Evolutionary conservation across 2,888 invertebrate genomes (phyloP), one percentile per base, ranked within the genome.

Genomic region (Scaptomyza reducta): DNA sequence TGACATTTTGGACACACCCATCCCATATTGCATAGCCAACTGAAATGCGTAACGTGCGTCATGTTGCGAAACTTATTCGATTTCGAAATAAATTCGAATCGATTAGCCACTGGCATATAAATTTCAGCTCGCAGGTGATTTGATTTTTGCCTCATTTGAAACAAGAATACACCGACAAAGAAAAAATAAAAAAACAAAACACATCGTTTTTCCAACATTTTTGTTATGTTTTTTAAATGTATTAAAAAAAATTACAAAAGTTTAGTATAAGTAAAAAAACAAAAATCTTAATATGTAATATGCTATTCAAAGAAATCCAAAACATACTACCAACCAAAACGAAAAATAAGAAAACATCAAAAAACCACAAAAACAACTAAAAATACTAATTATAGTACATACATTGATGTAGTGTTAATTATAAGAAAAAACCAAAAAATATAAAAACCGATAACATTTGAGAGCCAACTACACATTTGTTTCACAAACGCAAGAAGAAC

Each of bases 221-320:
- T 64, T 45, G 62, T 84, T 88, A 55, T 66, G 59, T 87, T 77
- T 79, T 77, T 79, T 72, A 68, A 74, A 78, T 85, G 67, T 77
- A 87, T 87, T 85, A 60, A 70, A 40, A 42, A 60, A 60, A 42
- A 59, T 60, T 54, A 49, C 59, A 56, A 68, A 68, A 70, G 69
- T 11, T 25, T 60, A 82, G 65, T 63, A 0, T 78, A 78, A 79
- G 81, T 58, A 59, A 73, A 38, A 70, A 50, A 63, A 55, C 35
- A 63, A 49, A 54, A 65, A 72, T 63, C 58, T 18, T 13, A 59
- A 67, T 74, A 76, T 73, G 74, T 74, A 76, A 85, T 83, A 89
- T 87, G 83, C 87, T 89, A 85, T 89, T 89, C 88, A 87, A 89
- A 89, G 88, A 88, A 86, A 86, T 89, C 85, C 89, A 86, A 86